Base-by-base conservation (phyloP, 2,888 invertebrate genomes). In the Cosmopolites sordidus region DNA sequence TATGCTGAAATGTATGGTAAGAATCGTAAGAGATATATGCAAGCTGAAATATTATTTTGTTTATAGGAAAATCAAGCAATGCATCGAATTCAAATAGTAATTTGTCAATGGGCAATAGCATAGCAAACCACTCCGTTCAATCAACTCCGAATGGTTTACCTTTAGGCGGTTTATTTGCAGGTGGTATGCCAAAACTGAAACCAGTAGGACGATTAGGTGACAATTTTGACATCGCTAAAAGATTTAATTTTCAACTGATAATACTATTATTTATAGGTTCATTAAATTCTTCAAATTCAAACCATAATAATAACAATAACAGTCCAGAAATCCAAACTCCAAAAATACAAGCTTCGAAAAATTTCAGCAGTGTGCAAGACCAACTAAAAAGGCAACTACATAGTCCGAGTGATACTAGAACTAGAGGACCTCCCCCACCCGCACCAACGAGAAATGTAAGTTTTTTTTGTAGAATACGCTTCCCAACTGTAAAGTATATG, bases 121-220 rank as follows among this genome's bases (percentile, higher is more conserved):
- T 29, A 54, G 40, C 54, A n/a, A 50, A 41, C 44, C 44, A 29
- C 44, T 30, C 59, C 2, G 58, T 64, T 39, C 61, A 62, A 44
- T 47, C 65, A 22, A 59, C 61, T 4, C 61, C 67, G 15, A 71
- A 68, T 58, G 71, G 72, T 46, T 63, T 75, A 51, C 75, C 73
- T 3, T 76, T 89, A 48, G 89, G 86, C 11, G 89, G 87, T 6
- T 73, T 91, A 53, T 90, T 91, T 74, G 84, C 88, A 41, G 88
- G 87, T 49, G 90, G 90, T 52, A 88, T 91, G 81, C 90, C 90
- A 16, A 87, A 87, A 71, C 75, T 91, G 58, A 83, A 85, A 68
- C 77, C 87, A n/a, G 85, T 85, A 43, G 86, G 86, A 56, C 74
- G 64, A 62, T 54, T 67, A 62, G 69, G 69, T 68, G 52, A 40